Evolutionary conservation across 2,113 vertebrate species (phyloP), one percentile per base, ranked within the genome.

Genomic region (Eurypyga helias): DNA sequence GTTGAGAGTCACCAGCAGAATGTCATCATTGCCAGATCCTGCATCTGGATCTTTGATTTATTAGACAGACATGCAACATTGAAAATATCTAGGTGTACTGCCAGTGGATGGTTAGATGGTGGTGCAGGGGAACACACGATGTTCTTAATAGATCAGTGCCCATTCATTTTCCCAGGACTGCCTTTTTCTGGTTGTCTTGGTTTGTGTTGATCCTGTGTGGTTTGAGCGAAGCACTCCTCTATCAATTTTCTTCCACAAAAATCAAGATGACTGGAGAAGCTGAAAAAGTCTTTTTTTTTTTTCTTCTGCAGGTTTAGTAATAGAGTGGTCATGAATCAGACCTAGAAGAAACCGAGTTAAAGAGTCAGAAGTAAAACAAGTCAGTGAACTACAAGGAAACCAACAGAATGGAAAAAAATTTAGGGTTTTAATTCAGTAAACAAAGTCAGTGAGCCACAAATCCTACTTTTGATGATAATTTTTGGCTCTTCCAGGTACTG

Each of bases 1-100:
- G 12, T 55, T 79, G 62, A 77, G 91, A 93, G n/a, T 49, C 65
- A 85, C 9, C 25, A 89, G 34, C 9, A 72, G 54, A 91, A 85
- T 77, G 58, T 77, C 66, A 62, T 77, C 25, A 46, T 28, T 93
- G 79, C 78, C 78, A 80, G 28, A 91, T 49, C 70, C 67, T 88
- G 65, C 90, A 88, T 83, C 92, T 96, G 96, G 78, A 87, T 84
- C 41, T 82, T 90, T 81, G 64, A 90, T 81, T 88, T 89, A 94
- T 90, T 83, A 75, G 67, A 93, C 64, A 94, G 95, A 89, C 33
- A 55, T 26, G 28, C 67, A 93, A 52, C 61, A 48, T 78, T 49
- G 61, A 91, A 87, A 84, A 67, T 79, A 93, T 33, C 48, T 38
- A 79, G 89, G 90, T 13, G 0, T n/a, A 28, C 87, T 0, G 23